A percentile compares a stretch with the other conserved stretches of the same genome.
These are phyloP conservation scores for Flexamia atlantica DNA, from an alignment of 2,888 invertebrate genomes.

Conservation along the genomic window DNA sequence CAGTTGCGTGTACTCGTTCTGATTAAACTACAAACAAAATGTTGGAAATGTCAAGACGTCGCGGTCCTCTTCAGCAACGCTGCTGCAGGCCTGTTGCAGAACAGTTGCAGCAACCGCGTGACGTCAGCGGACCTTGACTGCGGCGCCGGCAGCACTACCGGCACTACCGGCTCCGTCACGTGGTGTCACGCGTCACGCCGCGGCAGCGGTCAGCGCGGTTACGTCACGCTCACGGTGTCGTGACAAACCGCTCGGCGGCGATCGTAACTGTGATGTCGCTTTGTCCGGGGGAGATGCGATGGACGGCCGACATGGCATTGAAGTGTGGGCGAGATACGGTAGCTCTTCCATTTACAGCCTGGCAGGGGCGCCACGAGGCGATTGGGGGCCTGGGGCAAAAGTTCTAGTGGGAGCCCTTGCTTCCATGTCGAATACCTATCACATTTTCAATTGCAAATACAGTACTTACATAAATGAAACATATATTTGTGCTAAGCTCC, in stretches of 20 bases:
- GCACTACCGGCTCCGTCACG: background rate
- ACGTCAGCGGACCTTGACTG: slow-evolving; percentile 1
- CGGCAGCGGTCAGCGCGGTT: background rate
- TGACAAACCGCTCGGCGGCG: background rate
- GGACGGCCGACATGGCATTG: background rate
- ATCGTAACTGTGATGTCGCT: background rate
- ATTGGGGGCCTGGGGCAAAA: too few relatives aligned
- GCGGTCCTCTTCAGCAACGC: background rate
- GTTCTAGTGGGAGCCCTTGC: too few relatives aligned
- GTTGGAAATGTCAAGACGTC: background rate
- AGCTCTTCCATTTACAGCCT: background rate
- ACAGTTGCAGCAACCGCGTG: background rate
- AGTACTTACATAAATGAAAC: too few relatives aligned
- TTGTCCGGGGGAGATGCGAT: background rate
- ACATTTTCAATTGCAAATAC: background rate
- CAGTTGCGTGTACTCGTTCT: background rate
- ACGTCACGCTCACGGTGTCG: background rate
- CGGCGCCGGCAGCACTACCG: background rate
- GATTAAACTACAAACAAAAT: background rate
- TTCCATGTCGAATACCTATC: too few relatives aligned
- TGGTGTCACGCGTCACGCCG: background rate
- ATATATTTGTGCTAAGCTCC: too few relatives aligned
- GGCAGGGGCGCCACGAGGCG: background rate
- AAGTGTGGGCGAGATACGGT: too few relatives aligned
- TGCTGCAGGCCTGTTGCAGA: background rate